Evolutionary conservation across 2,888 invertebrate genomes (phyloP).

Genomic region (Fissipunctia ypsillon): DNA sequence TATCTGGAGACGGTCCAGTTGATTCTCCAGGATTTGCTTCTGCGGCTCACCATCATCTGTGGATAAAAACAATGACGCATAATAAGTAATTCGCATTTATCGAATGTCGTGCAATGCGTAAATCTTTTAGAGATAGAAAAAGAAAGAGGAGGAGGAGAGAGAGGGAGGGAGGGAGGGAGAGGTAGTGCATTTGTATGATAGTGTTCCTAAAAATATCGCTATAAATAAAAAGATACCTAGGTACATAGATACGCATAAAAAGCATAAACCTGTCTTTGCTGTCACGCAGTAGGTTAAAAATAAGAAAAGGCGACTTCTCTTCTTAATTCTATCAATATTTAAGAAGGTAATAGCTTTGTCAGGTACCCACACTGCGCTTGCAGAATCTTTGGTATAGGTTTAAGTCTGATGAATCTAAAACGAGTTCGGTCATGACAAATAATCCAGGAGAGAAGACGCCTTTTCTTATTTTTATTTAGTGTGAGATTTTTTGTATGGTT

Average conservation of each 20-base stretch:
- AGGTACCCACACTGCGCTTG: neutral
- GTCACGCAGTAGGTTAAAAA: no score
- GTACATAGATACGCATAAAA: no score
- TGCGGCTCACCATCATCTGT: conserved; percentile 25
- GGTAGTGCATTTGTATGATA: neutral
- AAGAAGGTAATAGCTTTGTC: no score
- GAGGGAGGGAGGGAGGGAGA: no score
- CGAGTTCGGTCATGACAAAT: neutral
- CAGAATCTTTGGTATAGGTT: no score
- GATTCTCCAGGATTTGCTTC: conserved; percentile 28
- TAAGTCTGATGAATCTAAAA: neutral
- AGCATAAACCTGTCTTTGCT: no score
- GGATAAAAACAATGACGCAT: neutral
- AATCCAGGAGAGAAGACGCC: neutral
- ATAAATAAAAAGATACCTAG: neutral
- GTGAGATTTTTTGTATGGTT: neutral
- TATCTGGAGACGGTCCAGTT: conserved; percentile 40
- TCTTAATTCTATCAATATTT: no score
- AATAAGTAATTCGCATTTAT: neutral
- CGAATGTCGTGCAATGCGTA: neutral
- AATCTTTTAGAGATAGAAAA: neutral
- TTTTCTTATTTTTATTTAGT: neutral
- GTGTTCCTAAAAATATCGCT: neutral
- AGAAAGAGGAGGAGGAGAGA: no score
- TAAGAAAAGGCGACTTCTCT: neutral